Conservation (phyloP, 2,797 vertebrate species). For the Spinibarbus caldwelli region DNA sequence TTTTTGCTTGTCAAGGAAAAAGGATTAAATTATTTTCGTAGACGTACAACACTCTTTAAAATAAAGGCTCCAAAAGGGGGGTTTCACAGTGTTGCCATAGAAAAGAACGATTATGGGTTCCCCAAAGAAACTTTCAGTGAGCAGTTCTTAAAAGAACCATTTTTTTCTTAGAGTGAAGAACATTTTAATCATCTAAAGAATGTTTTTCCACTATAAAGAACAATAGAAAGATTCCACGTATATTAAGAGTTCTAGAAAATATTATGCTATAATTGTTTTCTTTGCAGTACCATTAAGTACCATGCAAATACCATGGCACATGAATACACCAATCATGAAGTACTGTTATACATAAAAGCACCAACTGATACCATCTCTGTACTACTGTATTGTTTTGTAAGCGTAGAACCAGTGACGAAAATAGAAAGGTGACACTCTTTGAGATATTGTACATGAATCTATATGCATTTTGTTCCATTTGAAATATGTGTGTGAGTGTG, state of each 20-base stretch:
- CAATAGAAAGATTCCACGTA: not conserved
- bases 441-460: constrained; percentile 23
- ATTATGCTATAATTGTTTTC: not conserved
- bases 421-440: constrained; percentile 2
- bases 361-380: not conserved
- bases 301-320: not conserved
- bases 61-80: not conserved
- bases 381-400: not conserved
- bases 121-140: not conserved
- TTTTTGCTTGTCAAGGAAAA: not conserved
- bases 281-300: not conserved
- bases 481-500: not conserved
- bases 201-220: not conserved
- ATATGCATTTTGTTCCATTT: not conserved
- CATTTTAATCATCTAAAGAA: not conserved
- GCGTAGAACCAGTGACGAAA: not conserved
- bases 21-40: not conserved
- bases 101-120: not conserved
- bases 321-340: not conserved
- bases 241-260: not conserved
- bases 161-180: not conserved
- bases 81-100: not conserved
- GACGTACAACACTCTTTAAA: not conserved
- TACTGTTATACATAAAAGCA: not conserved
- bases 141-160: not conserved